Conservation (phyloP, 37 sponge, comb jelly and placozoan species). For the Spongilla lacustris region DNA sequence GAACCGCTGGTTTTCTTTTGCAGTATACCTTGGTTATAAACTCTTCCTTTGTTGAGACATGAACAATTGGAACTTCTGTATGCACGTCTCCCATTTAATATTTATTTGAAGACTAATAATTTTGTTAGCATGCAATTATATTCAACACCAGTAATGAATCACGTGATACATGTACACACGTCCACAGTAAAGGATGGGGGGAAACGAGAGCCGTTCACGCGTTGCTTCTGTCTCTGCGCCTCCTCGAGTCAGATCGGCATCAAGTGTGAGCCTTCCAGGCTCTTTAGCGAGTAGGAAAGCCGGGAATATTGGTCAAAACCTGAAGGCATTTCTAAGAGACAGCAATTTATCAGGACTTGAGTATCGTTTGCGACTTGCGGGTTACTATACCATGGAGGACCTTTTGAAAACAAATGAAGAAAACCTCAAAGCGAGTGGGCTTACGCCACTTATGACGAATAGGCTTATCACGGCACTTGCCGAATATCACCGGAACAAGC, state of each 20-base stretch:
- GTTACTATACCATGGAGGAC: slow-evolving; percentile 39
- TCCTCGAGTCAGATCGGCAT: not conserved
- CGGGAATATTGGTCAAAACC: slow-evolving; percentile 18
- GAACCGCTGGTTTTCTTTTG: slow-evolving; percentile 56
- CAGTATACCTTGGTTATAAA: slow-evolving; percentile 47
- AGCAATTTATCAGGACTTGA: slow-evolving; percentile 62
- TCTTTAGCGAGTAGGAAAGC: not conserved
- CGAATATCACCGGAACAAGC: slow-evolving; percentile 30
- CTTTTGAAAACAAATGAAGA: slow-evolving; percentile 17
- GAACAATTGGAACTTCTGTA: not conserved
- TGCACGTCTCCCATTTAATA: not conserved
- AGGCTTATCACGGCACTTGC: slow-evolving; percentile 33
- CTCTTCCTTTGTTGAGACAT: slow-evolving; percentile 12
- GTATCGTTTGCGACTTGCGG: slow-evolving; percentile 48
- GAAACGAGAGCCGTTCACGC: not conserved
- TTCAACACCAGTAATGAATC: too few species aligned
- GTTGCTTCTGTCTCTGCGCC: not conserved
- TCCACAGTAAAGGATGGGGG: not conserved
- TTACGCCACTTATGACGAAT: slow-evolving; percentile 49
- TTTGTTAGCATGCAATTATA: too few species aligned
- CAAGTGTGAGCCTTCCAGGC: not conserved
- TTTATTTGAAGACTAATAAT: too few species aligned
- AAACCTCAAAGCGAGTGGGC: slow-evolving; percentile 19
- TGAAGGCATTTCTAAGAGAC: slow-evolving; percentile 48
- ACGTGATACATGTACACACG: too few species aligned